A percentile compares a stretch with the other conserved stretches of the same genome.
Conservation (phyloP, 35 echinoderm and acorn worm species). For the Heliocidaris tuberculata region DNA sequence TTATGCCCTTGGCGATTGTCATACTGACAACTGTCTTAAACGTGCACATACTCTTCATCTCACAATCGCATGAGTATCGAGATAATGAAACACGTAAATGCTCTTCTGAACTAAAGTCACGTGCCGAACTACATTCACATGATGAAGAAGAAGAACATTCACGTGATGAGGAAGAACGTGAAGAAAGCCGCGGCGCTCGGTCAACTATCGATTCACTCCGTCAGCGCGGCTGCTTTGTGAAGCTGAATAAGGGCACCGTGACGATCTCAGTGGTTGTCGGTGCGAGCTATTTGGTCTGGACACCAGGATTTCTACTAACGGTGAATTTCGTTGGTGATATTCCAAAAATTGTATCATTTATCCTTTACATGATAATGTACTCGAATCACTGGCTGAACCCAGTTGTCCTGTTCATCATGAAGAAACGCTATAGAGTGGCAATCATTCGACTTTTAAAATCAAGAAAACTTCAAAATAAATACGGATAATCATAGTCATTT, state of each 20-base stretch:
- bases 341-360: neutral
- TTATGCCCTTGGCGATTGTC: neutral
- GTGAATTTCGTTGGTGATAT: neutral
- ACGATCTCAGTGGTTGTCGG: neutral
- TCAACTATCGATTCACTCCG: neutral
- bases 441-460: neutral
- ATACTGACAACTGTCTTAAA: neutral
- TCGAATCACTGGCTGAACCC: neutral
- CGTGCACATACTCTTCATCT: neutral
- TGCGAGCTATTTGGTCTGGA: neutral
- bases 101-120: neutral
- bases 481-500: too few species aligned
- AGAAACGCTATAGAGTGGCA: neutral
- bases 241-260: neutral
- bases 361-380: neutral
- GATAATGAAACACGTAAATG: neutral
- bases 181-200: neutral
- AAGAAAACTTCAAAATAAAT: neutral
- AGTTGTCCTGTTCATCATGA: neutral
- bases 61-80: neutral
- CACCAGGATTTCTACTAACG: neutral
- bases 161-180: neutral
- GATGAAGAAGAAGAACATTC: neutral
- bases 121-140: neutral
- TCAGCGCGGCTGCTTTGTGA: neutral